Evolutionary conservation across 2,888 invertebrate genomes (phyloP).

Genomic region (Aricia artaxerxes): DNA sequence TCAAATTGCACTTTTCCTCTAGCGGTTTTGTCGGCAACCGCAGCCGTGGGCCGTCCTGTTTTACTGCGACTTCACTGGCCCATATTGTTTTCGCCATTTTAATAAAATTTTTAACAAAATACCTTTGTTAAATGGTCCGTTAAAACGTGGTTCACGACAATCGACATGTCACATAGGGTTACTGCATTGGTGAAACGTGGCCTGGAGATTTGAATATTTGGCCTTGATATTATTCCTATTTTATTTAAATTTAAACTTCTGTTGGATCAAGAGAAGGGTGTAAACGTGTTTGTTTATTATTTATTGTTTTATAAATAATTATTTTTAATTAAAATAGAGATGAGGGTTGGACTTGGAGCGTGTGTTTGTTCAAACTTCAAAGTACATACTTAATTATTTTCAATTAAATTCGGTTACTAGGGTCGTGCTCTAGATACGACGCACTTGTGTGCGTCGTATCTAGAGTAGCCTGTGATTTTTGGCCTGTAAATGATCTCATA

Average conservation of each 20-base stretch:
- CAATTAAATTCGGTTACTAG: too few species aligned
- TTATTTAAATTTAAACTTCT: neutral
- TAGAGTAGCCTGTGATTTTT: neutral
- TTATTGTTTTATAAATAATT: too few species aligned
- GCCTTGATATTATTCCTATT: neutral
- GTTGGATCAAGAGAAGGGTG: too few species aligned
- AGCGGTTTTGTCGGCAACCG: slow-evolving; percentile 26
- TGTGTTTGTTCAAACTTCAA: neutral
- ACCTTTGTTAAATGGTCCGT: neutral
- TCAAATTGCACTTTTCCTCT: slow-evolving; percentile 30
- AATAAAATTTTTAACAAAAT: neutral
- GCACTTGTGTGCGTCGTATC: neutral
- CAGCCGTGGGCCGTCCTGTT: slow-evolving; percentile 21
- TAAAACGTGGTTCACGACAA: neutral
- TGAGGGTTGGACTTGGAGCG: neutral
- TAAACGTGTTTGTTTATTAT: too few species aligned
- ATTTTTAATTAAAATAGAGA: too few species aligned
- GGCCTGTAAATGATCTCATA: slow-evolving; percentile 18
- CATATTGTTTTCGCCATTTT: neutral
- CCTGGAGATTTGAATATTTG: neutral
- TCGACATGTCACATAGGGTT: neutral
- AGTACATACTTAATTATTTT: too few species aligned
- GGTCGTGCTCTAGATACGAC: too few species aligned
- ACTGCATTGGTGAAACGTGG: neutral
- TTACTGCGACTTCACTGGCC: neutral